These are phyloP conservation scores for Styela clava DNA, from an alignment of 23 tunicate species.

Conservation along the genomic window DNA sequence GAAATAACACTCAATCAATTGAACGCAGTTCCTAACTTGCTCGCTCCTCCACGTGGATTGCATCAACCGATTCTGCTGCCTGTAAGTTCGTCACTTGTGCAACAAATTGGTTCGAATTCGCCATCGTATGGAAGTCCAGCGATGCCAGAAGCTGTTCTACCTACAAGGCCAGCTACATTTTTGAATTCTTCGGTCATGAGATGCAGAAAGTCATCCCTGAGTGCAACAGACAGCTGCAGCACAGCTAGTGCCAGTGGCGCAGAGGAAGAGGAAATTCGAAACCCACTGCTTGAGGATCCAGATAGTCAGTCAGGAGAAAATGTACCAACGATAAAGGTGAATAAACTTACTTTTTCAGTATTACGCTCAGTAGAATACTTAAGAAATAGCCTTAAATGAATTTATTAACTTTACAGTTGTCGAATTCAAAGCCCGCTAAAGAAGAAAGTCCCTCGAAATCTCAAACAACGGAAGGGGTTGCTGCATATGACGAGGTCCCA, in stretches of 20 bases:
- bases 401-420: too few relatives aligned
- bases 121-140: slow-evolving; percentile 12
- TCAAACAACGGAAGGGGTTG: background rate
- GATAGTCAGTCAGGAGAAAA: background rate
- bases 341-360: background rate
- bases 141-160: slow-evolving; percentile 1
- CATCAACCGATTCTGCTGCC: slow-evolving; percentile 12
- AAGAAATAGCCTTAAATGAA: too few relatives aligned
- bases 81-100: background rate
- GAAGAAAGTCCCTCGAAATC: background rate
- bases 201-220: slow-evolving; percentile 15
- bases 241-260: slow-evolving; percentile 29
- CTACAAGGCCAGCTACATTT: background rate
- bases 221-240: slow-evolving; percentile 33
- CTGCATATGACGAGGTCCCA: background rate
- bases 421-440: too few relatives aligned
- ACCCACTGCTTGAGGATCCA: background rate
- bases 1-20: slow-evolving; percentile 74
- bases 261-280: slow-evolving; percentile 19
- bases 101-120: background rate
- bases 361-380: too few relatives aligned
- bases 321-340: slow-evolving; percentile 7
- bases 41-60: background rate
- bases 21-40: slow-evolving; percentile 53
- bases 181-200: slow-evolving; percentile 8